Base-by-base conservation (phyloP, 2,797 vertebrate species). In the Chromobotia macracanthus region DNA sequence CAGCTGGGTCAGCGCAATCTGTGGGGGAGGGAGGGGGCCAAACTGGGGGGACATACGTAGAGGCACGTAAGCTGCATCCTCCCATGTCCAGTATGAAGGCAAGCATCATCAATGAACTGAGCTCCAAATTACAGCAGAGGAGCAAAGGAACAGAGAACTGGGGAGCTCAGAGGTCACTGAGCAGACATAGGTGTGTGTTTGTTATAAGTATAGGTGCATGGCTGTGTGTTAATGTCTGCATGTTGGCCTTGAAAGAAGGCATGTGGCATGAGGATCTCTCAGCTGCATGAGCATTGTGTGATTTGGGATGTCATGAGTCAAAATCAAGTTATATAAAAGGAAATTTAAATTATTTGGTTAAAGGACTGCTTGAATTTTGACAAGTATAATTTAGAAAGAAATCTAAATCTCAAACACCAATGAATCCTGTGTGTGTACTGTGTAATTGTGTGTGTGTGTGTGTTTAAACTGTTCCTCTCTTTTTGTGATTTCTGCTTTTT, bases 91-190 rank as follows among this genome's bases (percentile, higher is more conserved):
- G 95, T 53, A 95, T 97, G 86, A 97, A 96, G 89, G 92, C 95
- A 87, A 97, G 93, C 91, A 96, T 97, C 89, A 95, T 97, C 84
- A 95, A 92, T 12, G 96, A 97, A 89, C 93, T 97, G 86, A 96
- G 91, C 92, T 94, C 89, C 92, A 97, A 97, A 88, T 92, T 97
- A 80, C 96, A 97, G 86, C 95, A 97, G 85, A 94, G 95, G 71
- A 92, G 89, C 85, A 93, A 90, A 72, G 82, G 86, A 60, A 78
- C 82, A 6, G 91, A 92, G 80, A 91, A 82, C 89, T 94, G 93
- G 93, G 91, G 91, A 86, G 90, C 90, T 88, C 94, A 94, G 88
- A 87, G 92, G 55, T 89, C 88, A 16, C 90, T 77, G 89, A 93
- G 89, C 91, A 94, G 96, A 89, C 95, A 96, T 91, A 96, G 96